Conservation (phyloP, 2,888 invertebrate genomes). For the Drosophila cognata region DNA sequence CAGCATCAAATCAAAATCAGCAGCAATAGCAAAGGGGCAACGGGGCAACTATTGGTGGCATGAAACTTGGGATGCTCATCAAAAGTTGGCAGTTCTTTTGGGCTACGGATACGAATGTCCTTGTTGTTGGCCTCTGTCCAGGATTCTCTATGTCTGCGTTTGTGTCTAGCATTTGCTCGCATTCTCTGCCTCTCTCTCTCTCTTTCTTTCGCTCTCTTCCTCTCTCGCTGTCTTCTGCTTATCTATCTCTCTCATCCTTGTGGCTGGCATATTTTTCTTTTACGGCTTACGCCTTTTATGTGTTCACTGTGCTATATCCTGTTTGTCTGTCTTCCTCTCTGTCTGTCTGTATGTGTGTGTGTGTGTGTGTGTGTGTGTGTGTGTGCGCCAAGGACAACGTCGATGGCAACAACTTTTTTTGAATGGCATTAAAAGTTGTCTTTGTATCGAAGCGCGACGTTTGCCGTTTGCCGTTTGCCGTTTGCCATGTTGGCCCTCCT, state of each 20-base stretch:
- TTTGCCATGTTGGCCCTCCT: constrained; percentile 19
- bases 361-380: constrained; percentile 2
- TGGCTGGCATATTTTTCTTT: constrained; percentile 54
- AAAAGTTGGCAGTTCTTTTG: constrained; percentile 46
- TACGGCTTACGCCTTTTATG: constrained; percentile 63
- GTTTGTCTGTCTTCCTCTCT: constrained; percentile 3
- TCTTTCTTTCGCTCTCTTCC: neutral
- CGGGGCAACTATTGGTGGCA: constrained; percentile 2
- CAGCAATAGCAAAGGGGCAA: constrained; percentile 13
- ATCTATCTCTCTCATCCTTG: constrained; percentile 25
- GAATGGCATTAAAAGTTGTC: constrained; percentile 75
- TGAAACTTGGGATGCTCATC: constrained; percentile 51
- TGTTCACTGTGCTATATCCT: constrained; percentile 37
- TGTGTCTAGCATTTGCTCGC: constrained; percentile 20
- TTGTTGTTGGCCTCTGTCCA: constrained; percentile 11
- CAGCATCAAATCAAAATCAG: constrained; percentile 18
- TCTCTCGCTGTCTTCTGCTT: neutral
- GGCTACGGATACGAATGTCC: constrained; percentile 18
- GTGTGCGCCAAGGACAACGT: constrained; percentile 45
- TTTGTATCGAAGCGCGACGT: constrained; percentile 66
- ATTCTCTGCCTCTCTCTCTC: neutral
- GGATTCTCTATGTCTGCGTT: constrained; percentile 13
- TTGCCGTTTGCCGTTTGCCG: constrained; percentile 35
- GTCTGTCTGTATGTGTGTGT: constrained; percentile 14
- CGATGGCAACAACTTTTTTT: constrained; percentile 64